Percentiles rank a stretch among this genome's conserved stretches.
These are phyloP conservation scores for Neoniphon sammara DNA, from an alignment of 2,797 vertebrate genomes.

Conservation along the genomic window DNA sequence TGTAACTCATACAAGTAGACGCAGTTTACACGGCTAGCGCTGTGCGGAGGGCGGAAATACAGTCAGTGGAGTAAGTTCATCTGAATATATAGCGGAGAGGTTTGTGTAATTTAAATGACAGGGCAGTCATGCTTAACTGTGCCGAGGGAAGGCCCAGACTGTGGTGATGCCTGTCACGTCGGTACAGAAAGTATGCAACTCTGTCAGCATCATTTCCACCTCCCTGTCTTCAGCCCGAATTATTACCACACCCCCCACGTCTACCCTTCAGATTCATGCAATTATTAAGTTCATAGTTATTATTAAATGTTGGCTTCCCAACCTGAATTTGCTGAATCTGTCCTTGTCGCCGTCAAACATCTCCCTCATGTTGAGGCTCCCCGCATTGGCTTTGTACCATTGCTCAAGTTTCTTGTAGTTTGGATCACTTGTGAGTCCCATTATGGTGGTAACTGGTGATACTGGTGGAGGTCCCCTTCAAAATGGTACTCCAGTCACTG, in stretches of 20 bases:
- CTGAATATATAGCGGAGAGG: not conserved
- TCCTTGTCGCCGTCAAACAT: slow-evolving; percentile 85
- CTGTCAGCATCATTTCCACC: not conserved
- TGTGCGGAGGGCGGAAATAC: not conserved
- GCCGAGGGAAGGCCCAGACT: too few relatives aligned
- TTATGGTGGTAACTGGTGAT: slow-evolving; percentile 52
- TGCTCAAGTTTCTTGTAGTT: slow-evolving; percentile 84
- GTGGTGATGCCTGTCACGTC: too few relatives aligned
- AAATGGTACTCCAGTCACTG: too few relatives aligned
- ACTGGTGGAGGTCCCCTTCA: not conserved
- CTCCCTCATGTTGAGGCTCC: slow-evolving; percentile 83
- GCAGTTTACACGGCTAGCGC: not conserved
- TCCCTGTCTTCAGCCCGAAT: not conserved
- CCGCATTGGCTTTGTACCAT: slow-evolving; percentile 80
- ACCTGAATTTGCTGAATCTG: slow-evolving; percentile 89
- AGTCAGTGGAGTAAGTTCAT: not conserved
- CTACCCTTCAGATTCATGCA: too few relatives aligned
- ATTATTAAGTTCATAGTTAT: too few relatives aligned
- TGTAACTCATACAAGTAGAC: slow-evolving; percentile 4
- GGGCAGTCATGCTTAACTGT: too few relatives aligned
- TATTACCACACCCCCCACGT: too few relatives aligned
- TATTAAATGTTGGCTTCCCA: not conserved
- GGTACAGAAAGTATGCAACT: not conserved
- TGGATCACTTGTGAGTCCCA: slow-evolving; percentile 82
- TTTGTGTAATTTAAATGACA: not conserved